These are phyloP conservation scores for Momotus momota DNA, from an alignment of 2,797 vertebrate species.

Conservation along the genomic window DNA sequence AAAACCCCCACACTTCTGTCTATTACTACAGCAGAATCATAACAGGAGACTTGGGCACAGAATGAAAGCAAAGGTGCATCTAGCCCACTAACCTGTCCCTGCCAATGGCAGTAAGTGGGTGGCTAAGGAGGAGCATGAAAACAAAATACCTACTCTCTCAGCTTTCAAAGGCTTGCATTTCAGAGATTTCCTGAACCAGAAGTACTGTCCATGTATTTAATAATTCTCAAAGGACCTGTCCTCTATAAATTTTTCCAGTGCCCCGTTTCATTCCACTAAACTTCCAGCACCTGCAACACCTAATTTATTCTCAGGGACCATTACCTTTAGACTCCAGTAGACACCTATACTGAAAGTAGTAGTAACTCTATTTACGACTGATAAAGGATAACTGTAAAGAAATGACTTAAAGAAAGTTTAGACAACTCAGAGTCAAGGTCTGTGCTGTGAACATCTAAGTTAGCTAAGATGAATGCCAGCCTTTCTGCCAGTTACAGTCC, in stretches of 20 bases:
- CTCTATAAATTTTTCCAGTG: background rate
- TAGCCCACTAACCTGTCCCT: background rate
- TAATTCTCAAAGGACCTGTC: background rate
- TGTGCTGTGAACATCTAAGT: slow-evolving; percentile 15
- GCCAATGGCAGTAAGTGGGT: background rate
- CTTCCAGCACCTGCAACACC: background rate
- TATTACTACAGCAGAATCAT: background rate
- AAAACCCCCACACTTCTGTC: accelerated
- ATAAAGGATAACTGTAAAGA: background rate
- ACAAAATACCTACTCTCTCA: background rate
- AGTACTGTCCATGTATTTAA: background rate
- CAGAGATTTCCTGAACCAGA: background rate
- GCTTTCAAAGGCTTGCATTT: background rate
- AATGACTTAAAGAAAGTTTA: background rate
- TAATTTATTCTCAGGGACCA: background rate
- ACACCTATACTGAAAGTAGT: background rate
- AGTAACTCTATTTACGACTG: slow-evolving; percentile 13
- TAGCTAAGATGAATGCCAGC: slow-evolving; percentile 6
- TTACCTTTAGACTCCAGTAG: background rate
- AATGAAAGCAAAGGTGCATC: background rate
- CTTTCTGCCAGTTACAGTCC: background rate
- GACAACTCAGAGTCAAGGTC: background rate
- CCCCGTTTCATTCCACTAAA: background rate
- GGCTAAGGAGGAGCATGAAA: background rate
- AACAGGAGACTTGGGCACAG: background rate